Evolutionary conservation across 1,140 invertebrate species (phyloP), one percentile per base, ranked within the genome.

Genomic region (Acarapis woodi): DNA sequence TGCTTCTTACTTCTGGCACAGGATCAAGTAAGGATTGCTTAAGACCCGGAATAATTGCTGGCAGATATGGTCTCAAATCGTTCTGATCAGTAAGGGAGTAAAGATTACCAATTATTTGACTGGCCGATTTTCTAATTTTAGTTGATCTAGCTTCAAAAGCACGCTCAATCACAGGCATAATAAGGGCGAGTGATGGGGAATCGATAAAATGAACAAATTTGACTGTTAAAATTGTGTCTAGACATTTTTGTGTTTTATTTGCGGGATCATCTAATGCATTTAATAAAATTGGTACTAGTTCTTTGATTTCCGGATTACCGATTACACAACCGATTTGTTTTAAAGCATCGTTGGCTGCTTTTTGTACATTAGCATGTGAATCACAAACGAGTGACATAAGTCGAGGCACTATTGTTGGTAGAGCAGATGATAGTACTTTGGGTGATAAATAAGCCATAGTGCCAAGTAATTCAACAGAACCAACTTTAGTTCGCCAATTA

Each of bases 141-240:
- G 85, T 94, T 5, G 80, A 83, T 35, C 88, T 64, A 59, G 96
- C 87, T 58, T 85, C 73, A 54, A 97, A 94, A 5, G 88, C 88
- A 45, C 90, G 59, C 54, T 93, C 76, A 15, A 97, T 82, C 0
- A 97, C 87, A 1, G 90, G 90, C 88, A 99, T 97, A 43, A 99
- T 96, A 12, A 99, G 61, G 40, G 93, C 88, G 3, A 99, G 62
- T 0, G 88, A 97, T 1, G 90, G 87, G 4, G 93, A 80, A 58
- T 99, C 93, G 46, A 99, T 94, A 53, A 96, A 93, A 59, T 99
- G 90, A 29, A 97, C 83, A 59, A 99, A 99, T 55, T 94, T 82
- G 0, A 87, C 97, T 51, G 94, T 79, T 12, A 97, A 56, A 19
- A 99, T 61, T 2, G 75, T 83, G 51, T 87, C 76, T 2, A 96